Evolutionary conservation across 2,797 vertebrate species (phyloP).

Genomic region (Remorina albescens): DNA sequence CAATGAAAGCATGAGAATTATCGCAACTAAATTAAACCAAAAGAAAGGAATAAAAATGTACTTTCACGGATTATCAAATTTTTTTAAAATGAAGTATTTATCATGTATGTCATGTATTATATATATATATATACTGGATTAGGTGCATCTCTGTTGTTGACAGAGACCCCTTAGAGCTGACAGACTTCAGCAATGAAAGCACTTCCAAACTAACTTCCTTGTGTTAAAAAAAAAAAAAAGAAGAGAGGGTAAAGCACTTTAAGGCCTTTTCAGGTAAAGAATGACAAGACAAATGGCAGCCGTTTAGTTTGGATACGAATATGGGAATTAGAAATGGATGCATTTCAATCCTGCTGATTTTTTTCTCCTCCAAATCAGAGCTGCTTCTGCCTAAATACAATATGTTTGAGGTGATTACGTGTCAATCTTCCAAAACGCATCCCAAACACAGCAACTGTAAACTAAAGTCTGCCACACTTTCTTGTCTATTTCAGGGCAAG

Average conservation of each 20-base stretch:
- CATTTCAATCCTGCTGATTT: conserved; percentile 7
- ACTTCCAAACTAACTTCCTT: conserved; percentile 64
- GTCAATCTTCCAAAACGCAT: conserved; percentile 10
- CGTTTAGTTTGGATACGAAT: conserved; percentile 40
- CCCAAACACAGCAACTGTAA: conserved; percentile 27
- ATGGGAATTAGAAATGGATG: conserved; percentile 10
- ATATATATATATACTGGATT: conserved; percentile 38
- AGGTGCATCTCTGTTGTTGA: conserved; percentile 44
- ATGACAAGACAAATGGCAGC: conserved; percentile 28
- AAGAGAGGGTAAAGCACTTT: conserved; percentile 75
- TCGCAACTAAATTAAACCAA: conserved; percentile 72
- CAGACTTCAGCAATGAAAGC: conserved; percentile 38
- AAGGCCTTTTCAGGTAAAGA: conserved; percentile 66
- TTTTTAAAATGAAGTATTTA: conserved; percentile 69
- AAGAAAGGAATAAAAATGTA: conserved; percentile 67
- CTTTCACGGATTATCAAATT: conserved; percentile 54
- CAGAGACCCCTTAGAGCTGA: conserved; percentile 38
- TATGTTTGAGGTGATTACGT: neutral
- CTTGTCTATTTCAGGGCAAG: conserved; percentile 18
- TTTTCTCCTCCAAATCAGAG: neutral
- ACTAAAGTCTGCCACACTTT: conserved; percentile 14
- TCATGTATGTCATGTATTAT: conserved; percentile 65
- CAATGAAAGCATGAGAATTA: conserved; percentile 72
- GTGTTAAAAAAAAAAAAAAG: conserved; percentile 27
- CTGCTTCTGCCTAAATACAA: conserved; percentile 17